A percentile compares a stretch with the other conserved stretches of the same genome.
Conservation (phyloP, 2,113 vertebrate genomes). For the Rhadina sibilatrix region DNA sequence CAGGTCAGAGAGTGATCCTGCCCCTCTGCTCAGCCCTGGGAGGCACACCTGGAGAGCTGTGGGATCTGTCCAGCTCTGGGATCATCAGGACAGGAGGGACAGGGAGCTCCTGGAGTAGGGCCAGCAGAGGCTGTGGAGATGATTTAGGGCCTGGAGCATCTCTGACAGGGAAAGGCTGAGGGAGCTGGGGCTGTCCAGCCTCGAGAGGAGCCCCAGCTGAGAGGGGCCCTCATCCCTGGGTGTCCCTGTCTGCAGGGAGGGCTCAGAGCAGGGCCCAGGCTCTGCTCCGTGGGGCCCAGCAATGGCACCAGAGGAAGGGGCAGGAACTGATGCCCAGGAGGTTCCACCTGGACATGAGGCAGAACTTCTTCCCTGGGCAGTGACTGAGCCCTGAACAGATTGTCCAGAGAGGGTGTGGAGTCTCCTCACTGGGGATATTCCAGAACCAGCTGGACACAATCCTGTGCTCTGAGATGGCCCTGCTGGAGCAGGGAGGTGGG, state of each 20-base stretch:
- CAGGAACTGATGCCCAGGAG: neutral
- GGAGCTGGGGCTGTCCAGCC: neutral
- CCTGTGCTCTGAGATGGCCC: neutral
- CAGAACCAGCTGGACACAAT: accelerated
- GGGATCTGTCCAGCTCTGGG: neutral
- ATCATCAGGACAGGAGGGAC: neutral
- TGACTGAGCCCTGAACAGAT: no score
- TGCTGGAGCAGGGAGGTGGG: neutral
- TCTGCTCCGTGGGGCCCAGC: neutral
- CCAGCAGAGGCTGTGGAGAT: neutral
- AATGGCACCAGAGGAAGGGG: neutral
- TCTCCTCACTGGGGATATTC: neutral
- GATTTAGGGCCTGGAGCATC: neutral
- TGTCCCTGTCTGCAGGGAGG: neutral
- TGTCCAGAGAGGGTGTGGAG: neutral
- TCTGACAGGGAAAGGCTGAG: neutral
- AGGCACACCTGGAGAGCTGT: neutral
- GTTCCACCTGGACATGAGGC: neutral
- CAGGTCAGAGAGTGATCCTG: neutral
- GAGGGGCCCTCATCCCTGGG: neutral
- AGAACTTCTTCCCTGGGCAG: neutral
- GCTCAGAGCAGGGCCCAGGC: neutral
- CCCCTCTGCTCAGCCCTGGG: neutral
- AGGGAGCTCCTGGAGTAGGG: neutral
- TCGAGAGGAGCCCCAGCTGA: neutral